Base-by-base conservation (phyloP, 2,888 invertebrate genomes). In the Rhingia rostrata region DNA sequence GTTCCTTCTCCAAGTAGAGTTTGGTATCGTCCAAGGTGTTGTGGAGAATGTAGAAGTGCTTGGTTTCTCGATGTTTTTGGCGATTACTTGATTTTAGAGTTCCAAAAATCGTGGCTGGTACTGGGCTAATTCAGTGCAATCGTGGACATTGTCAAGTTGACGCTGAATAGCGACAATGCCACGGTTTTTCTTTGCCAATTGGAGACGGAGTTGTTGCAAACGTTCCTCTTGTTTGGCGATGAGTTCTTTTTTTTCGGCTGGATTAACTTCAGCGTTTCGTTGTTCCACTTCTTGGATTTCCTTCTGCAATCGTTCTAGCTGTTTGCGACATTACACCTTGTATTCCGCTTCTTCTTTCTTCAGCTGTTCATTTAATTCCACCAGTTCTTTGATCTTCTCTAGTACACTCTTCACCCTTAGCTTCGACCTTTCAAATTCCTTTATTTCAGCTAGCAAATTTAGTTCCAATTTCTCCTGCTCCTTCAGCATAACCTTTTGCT, bases 31-130 rank as follows among this genome's bases (percentile, higher is more conserved):
- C 96, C 67, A 99, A 92, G 2, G 98, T 98, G 91, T 99, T 99
- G 92, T 98, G 98, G 83, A 99, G 93, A 47, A 97, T 97, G 91
- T 97, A 99, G 93, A 97, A 98, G 93, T 99, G 98, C 91, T 99
- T 99, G 0, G 99, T 99, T 93, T 99, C 98, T 90, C 96, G 96
- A 91, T 99, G 98, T n/a, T n/a, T 89, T 97, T 98, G 35, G 96
- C 96, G 84, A 98, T 96, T 89, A 99, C 96, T 94, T 97, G 98
- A 92, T 98, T 97, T 90, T 98, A 98, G 6, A 99, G 93, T 92
- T 99, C 99, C 88, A 99, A 94, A 91, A 99, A 99, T 88, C 99
- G 93, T 88, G 97, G 94, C 90, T 99, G 98, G 91, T 99, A 99
- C 90, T 99, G 99, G 66, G 97, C 94, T 67, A 99, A 92, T 90